These are phyloP conservation scores for Zosterops hypoxanthus DNA, from an alignment of 2,113 vertebrate species.

Conservation along the genomic window DNA sequence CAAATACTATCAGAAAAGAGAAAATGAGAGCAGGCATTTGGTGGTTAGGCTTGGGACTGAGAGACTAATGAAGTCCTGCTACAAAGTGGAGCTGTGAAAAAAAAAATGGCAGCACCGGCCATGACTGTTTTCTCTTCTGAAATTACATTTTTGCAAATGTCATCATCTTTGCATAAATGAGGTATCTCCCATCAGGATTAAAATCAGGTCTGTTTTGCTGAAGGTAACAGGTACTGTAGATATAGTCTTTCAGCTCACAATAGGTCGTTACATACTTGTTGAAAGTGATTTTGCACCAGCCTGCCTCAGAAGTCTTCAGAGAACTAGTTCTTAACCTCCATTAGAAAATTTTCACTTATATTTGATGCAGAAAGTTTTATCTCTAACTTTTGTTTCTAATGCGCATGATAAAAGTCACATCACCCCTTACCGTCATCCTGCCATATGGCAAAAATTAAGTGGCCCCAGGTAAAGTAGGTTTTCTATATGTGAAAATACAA, in stretches of 20 bases:
- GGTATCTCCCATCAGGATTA: background rate
- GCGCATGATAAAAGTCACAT: background rate
- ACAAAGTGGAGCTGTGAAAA: background rate
- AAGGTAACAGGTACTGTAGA: background rate
- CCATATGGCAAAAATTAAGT: background rate
- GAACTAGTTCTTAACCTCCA: background rate
- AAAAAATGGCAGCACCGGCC: background rate
- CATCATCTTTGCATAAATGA: background rate
- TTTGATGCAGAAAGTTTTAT: background rate
- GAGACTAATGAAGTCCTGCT: background rate
- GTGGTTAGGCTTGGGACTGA: background rate
- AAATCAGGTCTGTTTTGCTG: background rate
- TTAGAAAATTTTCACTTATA: background rate
- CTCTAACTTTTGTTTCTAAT: background rate
- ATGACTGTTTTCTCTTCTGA: background rate
- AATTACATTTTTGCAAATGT: background rate
- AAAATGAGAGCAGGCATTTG: constrained; percentile 43
- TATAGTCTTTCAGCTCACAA: background rate
- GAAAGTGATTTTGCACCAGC: background rate
- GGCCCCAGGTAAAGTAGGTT: background rate
- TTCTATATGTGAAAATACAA: background rate
- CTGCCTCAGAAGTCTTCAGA: background rate
- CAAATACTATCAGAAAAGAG: constrained; percentile 21
- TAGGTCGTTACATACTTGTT: background rate
- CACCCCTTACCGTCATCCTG: background rate